Percentiles rank a stretch among this genome's conserved stretches.
phyloP scores from a whole-genome alignment of 2,113 vertebrate genomes.

The Mesoclemmys tuberculata region DNA sequence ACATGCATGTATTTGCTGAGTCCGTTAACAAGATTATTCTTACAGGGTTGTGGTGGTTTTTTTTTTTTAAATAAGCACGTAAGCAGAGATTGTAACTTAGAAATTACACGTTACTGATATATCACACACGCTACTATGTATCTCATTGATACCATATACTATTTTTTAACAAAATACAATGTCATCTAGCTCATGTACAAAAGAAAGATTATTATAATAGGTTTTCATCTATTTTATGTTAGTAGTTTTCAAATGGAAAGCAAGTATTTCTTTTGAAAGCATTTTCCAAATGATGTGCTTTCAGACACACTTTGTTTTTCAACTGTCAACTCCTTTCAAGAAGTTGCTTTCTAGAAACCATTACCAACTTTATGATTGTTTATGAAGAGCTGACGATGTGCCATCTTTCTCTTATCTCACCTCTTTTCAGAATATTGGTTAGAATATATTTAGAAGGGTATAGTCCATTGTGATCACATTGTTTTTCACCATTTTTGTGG shows the following conservation, averaged over 20 bases:
- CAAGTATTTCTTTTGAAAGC: constrained; percentile 29
- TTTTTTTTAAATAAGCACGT: background rate
- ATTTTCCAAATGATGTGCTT: constrained; percentile 33
- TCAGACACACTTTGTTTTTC: constrained; percentile 20
- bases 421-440: background rate
- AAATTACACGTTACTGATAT: background rate
- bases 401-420: background rate
- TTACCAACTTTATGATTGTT: background rate
- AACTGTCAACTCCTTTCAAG: background rate
- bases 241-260: constrained; percentile 11
- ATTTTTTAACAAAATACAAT: background rate
- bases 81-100: background rate
- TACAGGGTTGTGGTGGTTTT: background rate
- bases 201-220: background rate
- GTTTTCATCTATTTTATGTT: constrained; percentile 25
- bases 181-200: background rate
- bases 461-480: background rate
- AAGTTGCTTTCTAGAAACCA: constrained; percentile 2
- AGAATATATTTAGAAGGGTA: background rate
- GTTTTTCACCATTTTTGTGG: background rate
- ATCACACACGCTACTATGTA: background rate
- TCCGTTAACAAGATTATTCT: background rate
- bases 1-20: background rate
- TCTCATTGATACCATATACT: background rate
- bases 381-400: background rate